Evolutionary conservation across 2,888 invertebrate species (phyloP), one percentile per base, ranked within the genome.

Genomic region (Perizoma flavofasciatum): DNA sequence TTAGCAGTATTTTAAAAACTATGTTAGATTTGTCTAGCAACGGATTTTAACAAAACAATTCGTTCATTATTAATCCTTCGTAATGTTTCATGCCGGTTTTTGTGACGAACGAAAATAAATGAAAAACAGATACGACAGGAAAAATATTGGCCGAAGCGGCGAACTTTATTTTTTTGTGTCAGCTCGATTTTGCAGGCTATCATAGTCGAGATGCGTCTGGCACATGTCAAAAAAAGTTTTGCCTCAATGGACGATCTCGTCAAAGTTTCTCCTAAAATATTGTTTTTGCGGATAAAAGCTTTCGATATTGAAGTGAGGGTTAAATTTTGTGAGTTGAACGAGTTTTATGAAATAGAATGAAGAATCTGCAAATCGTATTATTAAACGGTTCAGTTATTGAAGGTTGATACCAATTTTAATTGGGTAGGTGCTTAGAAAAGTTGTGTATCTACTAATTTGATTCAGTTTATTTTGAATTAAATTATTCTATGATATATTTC

Each of bases 181-280:
- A 60, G 68, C 60, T 68, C 71, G 66, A 73, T 77, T 76, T 77
- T 72, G 66, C 65, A 64, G 66, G 69, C 69, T 64, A 71, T 75
- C 73, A 77, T 73, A 74, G 72, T 66, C 59, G 69, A 69, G 70
- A 70, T 72, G 72, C 71, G 72, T 70, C 72, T 72, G 72, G 61
- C 70, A 63, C 69, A 67, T 59, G 68, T 63, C 64, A 74, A 71
- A 77, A 73, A 75, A 70, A 55, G 52, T 58, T 61, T 62, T 22
- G 6, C 34, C 10, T 45, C 58, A 59, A 62, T 58, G 55, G 41
- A 48, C 46, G 66, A 59, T 66, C 65, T 57, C 49, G 59, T 51
- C 51, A 57, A 49, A 35, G 46, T 32, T 51, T 62, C 22, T 54
- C 35, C 11, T 37, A 56, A 49, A 40, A 55, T 56, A 49, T 56